Base-by-base conservation (phyloP, 1,140 invertebrate species). In the Coboldia fuscipes region DNA sequence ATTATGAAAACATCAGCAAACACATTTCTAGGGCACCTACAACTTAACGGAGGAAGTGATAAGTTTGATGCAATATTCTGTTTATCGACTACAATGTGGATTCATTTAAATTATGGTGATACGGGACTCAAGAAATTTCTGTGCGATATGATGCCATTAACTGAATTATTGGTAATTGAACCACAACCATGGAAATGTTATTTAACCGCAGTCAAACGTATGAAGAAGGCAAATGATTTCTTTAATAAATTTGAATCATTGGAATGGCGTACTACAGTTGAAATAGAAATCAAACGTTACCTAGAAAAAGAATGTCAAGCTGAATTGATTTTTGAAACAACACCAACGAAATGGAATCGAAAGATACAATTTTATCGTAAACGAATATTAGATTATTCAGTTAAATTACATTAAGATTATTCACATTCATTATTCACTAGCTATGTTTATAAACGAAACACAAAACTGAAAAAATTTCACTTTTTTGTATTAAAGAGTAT, bases 31-130 rank as follows among this genome's bases (percentile, higher is more conserved):
- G 32, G 45, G 7, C 39, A 38, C 1, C 14, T 32, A 19, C 12
- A 32, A 21, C 2, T 12, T 2, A 36, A 58, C 36, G 41, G 55
- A 2, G 60, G 56, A 35, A 32, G 42, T 2, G n/a, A n/a, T n/a
- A 57, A 55, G 38, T 85, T 84, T 55, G 69, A 80, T 54, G 60
- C 70, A 12, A 58, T 66, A 18, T 81, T 78, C 49, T 79, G 74
- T 47, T 82, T 84, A 52, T 82, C 79, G 13, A 65, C 82, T 10
- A 80, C 78, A 12, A 82, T 85, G 78, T 85, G 81, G 81, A 78
- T 85, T 41, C 81, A 85, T 52, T 45, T 85, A 17, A 84, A 84
- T 50, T 57, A 75, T 54, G 76, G 79, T 10, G 81, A 85, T 60
- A 48, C 56, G 4, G 77, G 74, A 2, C 48, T 83, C 12, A 44